These are phyloP conservation scores for Coleophora deauratella DNA, from an alignment of 2,888 invertebrate genomes.

Conservation along the genomic window DNA sequence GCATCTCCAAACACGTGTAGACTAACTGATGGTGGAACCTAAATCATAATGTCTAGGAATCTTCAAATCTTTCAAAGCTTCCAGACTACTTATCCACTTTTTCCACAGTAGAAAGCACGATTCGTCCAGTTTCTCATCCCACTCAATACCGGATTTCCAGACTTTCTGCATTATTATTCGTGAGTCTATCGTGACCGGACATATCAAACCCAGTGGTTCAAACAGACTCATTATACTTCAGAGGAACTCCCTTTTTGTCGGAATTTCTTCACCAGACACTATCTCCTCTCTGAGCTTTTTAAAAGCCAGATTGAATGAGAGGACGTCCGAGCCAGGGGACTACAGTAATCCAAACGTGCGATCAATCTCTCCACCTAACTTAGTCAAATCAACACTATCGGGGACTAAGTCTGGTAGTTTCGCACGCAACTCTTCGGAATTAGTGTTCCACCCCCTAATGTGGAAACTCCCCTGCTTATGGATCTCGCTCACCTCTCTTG, in stretches of 20 bases:
- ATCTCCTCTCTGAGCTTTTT: too few relatives aligned
- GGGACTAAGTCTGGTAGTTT: slow-evolving; percentile 1
- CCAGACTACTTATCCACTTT: background rate
- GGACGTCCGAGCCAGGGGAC: background rate
- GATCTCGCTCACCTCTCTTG: slow-evolving; percentile 9
- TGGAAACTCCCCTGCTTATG: slow-evolving; percentile 14
- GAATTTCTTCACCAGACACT: too few relatives aligned
- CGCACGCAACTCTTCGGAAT: slow-evolving; percentile 8
- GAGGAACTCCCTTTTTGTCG: background rate
- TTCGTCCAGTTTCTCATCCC: slow-evolving; percentile 1
- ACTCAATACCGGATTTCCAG: background rate
- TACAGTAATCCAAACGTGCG: background rate
- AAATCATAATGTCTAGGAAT: background rate
- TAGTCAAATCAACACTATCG: background rate
- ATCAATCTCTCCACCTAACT: background rate
- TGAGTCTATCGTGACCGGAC: background rate
- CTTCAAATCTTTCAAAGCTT: background rate
- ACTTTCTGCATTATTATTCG: background rate
- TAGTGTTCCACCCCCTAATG: slow-evolving; percentile 20
- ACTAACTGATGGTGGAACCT: too few relatives aligned
- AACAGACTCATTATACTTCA: slow-evolving; percentile 1
- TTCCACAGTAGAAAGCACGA: background rate
- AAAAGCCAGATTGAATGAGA: too few relatives aligned
- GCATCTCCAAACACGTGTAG: too few relatives aligned
- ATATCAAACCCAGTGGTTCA: background rate